Evolutionary conservation across 2,888 invertebrate species (phyloP).

Genomic region (Aporophyla lueneburgensis): DNA sequence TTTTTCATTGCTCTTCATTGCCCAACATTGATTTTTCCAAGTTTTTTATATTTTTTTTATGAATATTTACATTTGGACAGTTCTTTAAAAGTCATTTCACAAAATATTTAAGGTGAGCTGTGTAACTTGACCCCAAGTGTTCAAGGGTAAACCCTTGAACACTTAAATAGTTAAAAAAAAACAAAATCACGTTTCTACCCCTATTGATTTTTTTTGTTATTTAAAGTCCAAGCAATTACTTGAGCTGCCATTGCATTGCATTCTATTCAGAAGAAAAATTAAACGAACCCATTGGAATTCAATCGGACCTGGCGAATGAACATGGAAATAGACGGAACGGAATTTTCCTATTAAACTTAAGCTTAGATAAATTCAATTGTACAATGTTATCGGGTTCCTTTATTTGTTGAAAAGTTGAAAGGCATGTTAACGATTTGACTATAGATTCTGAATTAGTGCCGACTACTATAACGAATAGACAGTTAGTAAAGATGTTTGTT

Average conservation of each 20-base stretch:
- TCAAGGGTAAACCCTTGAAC: too few relatives aligned
- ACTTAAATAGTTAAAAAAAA: not conserved
- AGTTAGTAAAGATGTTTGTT: not conserved
- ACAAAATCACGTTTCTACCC: not conserved
- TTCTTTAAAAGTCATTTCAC: not conserved
- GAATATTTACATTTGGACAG: not conserved
- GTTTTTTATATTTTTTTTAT: not conserved
- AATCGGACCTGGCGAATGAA: slow-evolving; percentile 54
- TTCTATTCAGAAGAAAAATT: slow-evolving; percentile 68
- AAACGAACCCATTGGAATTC: slow-evolving; percentile 66
- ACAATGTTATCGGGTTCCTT: slow-evolving; percentile 25
- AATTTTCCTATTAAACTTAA: slow-evolving; percentile 73
- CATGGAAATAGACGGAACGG: slow-evolving; percentile 60
- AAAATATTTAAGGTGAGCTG: not conserved
- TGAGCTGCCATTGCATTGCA: slow-evolving; percentile 40
- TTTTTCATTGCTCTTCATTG: too few relatives aligned
- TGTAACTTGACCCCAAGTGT: not conserved
- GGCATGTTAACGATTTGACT: not conserved
- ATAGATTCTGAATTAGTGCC: not conserved
- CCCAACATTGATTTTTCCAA: not conserved
- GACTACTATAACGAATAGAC: not conserved
- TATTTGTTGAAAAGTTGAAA: slow-evolving; percentile 4
- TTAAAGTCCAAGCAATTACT: slow-evolving; percentile 48
- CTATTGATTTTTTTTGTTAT: slow-evolving; percentile 21
- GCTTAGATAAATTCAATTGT: slow-evolving; percentile 71